A percentile compares a stretch with the other conserved stretches of the same genome.
phyloP scores from a whole-genome alignment of 2,888 invertebrate species.

The Pristionchus fissidentatus region DNA sequence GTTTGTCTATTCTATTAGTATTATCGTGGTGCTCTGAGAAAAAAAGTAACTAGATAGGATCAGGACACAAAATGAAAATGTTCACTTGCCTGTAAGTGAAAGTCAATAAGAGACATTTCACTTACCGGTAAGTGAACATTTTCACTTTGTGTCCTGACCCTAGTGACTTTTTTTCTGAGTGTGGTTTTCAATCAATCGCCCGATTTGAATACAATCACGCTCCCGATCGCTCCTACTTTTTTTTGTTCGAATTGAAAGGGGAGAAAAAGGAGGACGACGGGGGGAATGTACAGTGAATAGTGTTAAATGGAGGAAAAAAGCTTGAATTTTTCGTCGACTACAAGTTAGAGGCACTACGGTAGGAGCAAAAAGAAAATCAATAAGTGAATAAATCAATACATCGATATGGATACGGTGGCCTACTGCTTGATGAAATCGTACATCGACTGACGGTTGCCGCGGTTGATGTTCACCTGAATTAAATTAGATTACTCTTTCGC shows the following conservation, averaged over 20 bases:
- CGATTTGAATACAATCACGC: slow-evolving; percentile 37
- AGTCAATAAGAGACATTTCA: too few relatives aligned
- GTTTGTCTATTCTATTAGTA: slow-evolving; percentile 7
- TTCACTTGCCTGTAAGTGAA: too few relatives aligned
- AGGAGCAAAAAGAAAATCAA: not conserved
- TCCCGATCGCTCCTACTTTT: not conserved
- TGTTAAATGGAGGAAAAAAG: slow-evolving; percentile 16
- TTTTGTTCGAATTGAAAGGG: not conserved
- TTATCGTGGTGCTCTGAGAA: too few relatives aligned
- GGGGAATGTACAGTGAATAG: slow-evolving; percentile 37
- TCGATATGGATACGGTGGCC: not conserved
- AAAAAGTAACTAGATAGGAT: too few relatives aligned
- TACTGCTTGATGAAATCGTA: slow-evolving; percentile 49
- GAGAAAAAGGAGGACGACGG: not conserved
- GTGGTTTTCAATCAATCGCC: not conserved
- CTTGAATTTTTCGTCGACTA: not conserved
- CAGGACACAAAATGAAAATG: too few relatives aligned
- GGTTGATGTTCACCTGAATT: slow-evolving; percentile 37
- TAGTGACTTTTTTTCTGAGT: too few relatives aligned
- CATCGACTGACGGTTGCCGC: slow-evolving; percentile 43
- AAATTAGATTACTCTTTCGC: not conserved
- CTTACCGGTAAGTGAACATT: too few relatives aligned
- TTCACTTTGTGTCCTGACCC: too few relatives aligned
- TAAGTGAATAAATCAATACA: not conserved
- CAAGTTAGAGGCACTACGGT: too few relatives aligned